A percentile compares a stretch with the other conserved stretches of the same genome.
Conservation (phyloP, 2,888 invertebrate genomes). For the Drosophila cracens region DNA sequence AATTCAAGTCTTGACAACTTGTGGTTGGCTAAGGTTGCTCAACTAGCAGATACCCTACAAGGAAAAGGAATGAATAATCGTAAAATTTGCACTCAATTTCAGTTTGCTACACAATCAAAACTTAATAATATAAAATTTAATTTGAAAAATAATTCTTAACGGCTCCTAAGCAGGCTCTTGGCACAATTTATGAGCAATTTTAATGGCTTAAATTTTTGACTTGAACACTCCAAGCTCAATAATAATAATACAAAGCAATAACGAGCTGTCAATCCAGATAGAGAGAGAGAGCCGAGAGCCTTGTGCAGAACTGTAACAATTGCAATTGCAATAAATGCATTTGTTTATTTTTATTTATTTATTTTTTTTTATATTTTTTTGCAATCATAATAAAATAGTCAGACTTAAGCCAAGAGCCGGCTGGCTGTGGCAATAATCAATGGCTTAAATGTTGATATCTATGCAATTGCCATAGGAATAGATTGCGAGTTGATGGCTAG, state of each 20-base stretch:
- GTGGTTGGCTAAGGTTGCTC: not conserved
- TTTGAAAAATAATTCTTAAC: not conserved
- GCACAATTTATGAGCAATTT: not conserved
- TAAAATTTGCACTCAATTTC: not conserved
- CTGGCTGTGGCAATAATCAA: slow-evolving; percentile 61
- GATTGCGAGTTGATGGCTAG: slow-evolving; percentile 30
- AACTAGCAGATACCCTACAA: not conserved
- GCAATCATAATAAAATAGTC: slow-evolving; percentile 57
- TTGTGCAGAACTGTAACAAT: slow-evolving; percentile 39
- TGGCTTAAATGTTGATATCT: slow-evolving; percentile 43
- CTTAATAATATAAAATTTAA: not conserved
- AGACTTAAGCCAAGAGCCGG: slow-evolving; percentile 26
- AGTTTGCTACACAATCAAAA: not conserved
- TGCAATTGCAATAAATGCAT: slow-evolving; percentile 26
- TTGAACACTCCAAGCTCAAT: not conserved
- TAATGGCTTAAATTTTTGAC: not conserved
- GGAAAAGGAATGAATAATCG: not conserved
- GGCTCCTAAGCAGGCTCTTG: not conserved
- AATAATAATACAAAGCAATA: not conserved
- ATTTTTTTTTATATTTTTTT: slow-evolving; percentile 1
- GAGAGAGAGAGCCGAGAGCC: not conserved
- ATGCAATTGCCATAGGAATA: slow-evolving; percentile 50
- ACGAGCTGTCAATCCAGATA: not conserved
- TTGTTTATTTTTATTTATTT: not conserved
- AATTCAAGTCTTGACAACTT: not conserved